These are phyloP conservation scores for Poeciliopsis prolifica DNA, from an alignment of 2,113 vertebrate genomes.

Conservation along the genomic window DNA sequence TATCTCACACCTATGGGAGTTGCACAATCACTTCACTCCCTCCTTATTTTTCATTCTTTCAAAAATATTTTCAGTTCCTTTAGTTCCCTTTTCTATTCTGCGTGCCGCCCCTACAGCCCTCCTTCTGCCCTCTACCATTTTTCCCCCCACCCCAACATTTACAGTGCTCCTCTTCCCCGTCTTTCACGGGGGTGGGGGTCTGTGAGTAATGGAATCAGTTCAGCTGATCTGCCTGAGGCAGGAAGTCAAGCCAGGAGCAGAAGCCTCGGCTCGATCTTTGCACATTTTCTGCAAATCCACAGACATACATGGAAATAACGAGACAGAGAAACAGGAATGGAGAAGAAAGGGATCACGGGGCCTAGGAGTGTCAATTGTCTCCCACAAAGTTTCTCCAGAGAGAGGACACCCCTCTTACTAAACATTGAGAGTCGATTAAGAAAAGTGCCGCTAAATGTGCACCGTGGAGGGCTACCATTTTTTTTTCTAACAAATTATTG, in stretches of 20 bases:
- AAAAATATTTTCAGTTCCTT: constrained; percentile 27
- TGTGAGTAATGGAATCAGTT: constrained; percentile 75
- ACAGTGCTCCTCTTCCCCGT: constrained; percentile 42
- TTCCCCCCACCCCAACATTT: constrained; percentile 4
- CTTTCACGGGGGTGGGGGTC: constrained; percentile 58
- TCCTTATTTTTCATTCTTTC: constrained; percentile 42
- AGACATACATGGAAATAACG: constrained; percentile 67
- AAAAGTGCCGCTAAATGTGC: constrained; percentile 55
- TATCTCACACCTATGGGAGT: constrained; percentile 45
- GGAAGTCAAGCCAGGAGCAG: constrained; percentile 71
- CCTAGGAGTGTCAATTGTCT: constrained; percentile 68
- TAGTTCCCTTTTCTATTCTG: constrained; percentile 3
- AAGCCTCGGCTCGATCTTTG: constrained; percentile 46
- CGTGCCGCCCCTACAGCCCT: constrained; percentile 27
- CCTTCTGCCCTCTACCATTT: constrained; percentile 58
- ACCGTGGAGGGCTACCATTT: constrained; percentile 43
- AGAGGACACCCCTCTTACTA: constrained; percentile 50
- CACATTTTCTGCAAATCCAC: constrained; percentile 48
- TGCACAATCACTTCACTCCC: constrained; percentile 44
- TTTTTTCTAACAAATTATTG: constrained; percentile 45
- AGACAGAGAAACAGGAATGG: constrained; percentile 45
- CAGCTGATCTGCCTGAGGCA: constrained; percentile 73
- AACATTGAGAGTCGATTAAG: constrained; percentile 32
- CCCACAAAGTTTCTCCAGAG: constrained; percentile 62
- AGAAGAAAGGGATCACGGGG: constrained; percentile 56